Base-by-base conservation (phyloP, 2,888 invertebrate genomes). In the Drosophila borborema region DNA sequence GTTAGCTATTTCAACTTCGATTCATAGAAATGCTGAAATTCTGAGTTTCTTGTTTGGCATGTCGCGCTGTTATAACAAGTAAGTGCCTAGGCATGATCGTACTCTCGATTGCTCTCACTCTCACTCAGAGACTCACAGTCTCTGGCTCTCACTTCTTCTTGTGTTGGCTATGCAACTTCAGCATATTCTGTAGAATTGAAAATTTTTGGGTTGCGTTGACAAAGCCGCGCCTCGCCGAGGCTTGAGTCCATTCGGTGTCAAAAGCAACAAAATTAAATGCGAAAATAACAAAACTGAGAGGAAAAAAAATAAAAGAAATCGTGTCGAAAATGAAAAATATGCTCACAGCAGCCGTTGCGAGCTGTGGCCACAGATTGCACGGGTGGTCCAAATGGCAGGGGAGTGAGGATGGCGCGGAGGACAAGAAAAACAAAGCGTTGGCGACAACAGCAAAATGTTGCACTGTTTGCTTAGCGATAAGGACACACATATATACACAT, bases 241-340 rank as follows among this genome's bases (percentile, higher is more conserved):
- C 74, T 69, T 77, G 84, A 73, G 77, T 71, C 80, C 90, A 88
- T 89, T 76, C 85, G 90, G 89, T 90, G 90, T 89, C 78, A 90
- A 90, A 86, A 86, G 83, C 89, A 90, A 90, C 89, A 89, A 84
- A 76, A 82, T 86, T 80, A 82, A 83, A 86, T 80, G 80, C 80
- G 78, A 86, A 78, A 83, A 81, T 75, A 86, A 76, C 40, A 67
- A 76, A 53, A 58, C n/a, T 20, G 20, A 36, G 41, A 55, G 7
- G 28, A 40, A 10, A 46, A 46, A 46, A 48, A 51, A 59, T 58
- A 49, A 58, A 63, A 54, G 54, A 58, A 79, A 59, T 64, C 69
- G 64, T 62, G 41, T 64, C 38, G 64, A 48, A 67, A 68, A 55
- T 69, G 71, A 53, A 59, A 72, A 67, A 71, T 67, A 60, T 77